These are phyloP conservation scores for Bradypodion ventrale DNA, from an alignment of 2,797 vertebrate genomes.

Conservation along the genomic window DNA sequence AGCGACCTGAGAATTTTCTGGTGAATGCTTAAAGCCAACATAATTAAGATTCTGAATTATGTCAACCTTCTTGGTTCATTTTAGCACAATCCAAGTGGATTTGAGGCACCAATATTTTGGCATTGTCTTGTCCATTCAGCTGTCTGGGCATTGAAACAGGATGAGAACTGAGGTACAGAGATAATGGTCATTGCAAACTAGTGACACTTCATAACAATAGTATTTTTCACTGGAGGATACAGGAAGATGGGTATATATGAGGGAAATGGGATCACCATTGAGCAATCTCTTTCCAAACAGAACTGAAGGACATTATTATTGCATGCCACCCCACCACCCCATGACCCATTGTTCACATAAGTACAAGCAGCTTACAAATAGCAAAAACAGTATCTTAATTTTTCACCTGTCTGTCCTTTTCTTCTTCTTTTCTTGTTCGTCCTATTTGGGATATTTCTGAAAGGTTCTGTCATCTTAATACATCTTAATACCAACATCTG, in stretches of 20 bases:
- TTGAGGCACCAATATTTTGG: neutral
- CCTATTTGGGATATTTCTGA: neutral
- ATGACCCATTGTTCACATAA: neutral
- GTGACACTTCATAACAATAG: neutral
- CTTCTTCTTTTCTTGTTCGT: neutral
- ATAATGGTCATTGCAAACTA: neutral
- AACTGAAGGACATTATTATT: neutral
- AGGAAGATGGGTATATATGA: neutral
- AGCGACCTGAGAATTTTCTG: too few relatives aligned
- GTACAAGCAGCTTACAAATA: neutral
- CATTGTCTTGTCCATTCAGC: neutral
- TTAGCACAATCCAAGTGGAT: neutral
- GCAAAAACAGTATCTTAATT: neutral
- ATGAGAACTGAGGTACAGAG: neutral
- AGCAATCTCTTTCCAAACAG: neutral
- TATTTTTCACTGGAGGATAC: neutral
- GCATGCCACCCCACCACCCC: neutral
- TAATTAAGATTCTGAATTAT: neutral
- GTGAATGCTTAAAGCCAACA: neutral
- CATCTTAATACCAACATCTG: neutral
- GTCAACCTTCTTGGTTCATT: too few relatives aligned
- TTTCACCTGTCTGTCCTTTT: constrained; percentile 1
- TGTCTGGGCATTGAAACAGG: neutral
- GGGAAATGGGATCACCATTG: neutral
- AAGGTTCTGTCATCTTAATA: neutral